phyloP scores from a whole-genome alignment of 2,888 invertebrate species.

The Pollenia angustigena region DNA sequence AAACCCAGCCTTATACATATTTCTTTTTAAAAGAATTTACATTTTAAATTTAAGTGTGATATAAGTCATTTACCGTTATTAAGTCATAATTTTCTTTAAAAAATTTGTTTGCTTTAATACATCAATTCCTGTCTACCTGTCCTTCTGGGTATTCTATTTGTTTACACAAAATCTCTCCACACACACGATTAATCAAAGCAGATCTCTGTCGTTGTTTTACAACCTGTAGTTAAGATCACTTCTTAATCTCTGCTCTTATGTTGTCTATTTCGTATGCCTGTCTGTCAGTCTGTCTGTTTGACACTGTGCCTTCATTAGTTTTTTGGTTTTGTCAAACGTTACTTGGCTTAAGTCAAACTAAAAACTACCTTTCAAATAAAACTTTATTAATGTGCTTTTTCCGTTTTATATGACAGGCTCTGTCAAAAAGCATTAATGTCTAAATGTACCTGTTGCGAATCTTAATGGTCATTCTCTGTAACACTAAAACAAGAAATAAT shows the following conservation, averaged over 20 bases:
- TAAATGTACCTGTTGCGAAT: conserved; percentile 40
- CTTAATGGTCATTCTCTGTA: conserved; percentile 25
- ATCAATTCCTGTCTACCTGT: background rate
- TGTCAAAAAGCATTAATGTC: conserved; percentile 43
- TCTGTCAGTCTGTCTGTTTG: background rate
- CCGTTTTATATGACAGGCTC: conserved; percentile 35
- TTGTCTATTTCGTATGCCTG: background rate
- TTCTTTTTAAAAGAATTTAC: no score
- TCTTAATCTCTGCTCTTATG: conserved; percentile 20
- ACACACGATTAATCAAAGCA: conserved; percentile 3
- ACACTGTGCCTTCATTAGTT: background rate
- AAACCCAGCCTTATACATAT: no score
- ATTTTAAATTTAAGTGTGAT: background rate
- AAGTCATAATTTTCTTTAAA: conserved; percentile 1
- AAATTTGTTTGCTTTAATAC: background rate
- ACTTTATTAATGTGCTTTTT: conserved; percentile 39
- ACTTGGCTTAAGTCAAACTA: conserved; percentile 26
- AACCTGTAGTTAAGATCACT: conserved; percentile 23
- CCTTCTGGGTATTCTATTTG: conserved; percentile 4
- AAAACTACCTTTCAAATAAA: conserved; percentile 42
- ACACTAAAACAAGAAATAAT: conserved; percentile 28
- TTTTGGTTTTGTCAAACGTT: conserved; percentile 44
- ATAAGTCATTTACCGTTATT: conserved; percentile 26
- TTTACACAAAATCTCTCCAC: background rate
- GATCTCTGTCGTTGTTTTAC: background rate